Percentiles rank a stretch among this genome's conserved stretches.
Evolutionary conservation across 2,113 vertebrate species (phyloP).

Genomic region (Percina caprodes): DNA sequence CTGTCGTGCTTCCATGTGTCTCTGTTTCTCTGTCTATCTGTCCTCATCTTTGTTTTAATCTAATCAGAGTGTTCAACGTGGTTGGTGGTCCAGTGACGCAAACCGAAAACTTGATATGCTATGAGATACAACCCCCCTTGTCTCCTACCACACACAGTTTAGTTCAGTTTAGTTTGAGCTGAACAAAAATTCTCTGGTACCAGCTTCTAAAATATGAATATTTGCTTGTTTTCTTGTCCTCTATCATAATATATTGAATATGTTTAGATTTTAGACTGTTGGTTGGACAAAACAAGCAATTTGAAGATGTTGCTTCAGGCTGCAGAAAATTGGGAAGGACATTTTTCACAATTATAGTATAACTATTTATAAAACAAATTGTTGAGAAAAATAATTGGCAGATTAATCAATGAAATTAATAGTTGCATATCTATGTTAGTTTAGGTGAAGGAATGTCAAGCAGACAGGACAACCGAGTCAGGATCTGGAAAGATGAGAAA

Average conservation of each 20-base stretch:
- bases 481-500: background rate
- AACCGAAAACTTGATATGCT: slow-evolving; percentile 57
- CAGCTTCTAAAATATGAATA: background rate
- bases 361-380: background rate
- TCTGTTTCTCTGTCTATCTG: slow-evolving; percentile 24
- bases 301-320: background rate
- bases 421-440: too few species aligned
- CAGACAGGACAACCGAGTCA: background rate
- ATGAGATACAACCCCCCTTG: slow-evolving; percentile 8
- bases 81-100: slow-evolving; percentile 59
- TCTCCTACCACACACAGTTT: slow-evolving; percentile 27
- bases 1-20: slow-evolving; percentile 8
- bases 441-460: background rate
- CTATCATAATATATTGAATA: background rate
- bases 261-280: background rate
- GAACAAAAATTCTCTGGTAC: background rate
- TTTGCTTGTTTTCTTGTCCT: background rate
- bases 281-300: background rate
- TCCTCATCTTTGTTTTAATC: slow-evolving; percentile 62
- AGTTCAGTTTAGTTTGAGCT: background rate
- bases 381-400: background rate
- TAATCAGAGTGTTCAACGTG: slow-evolving; percentile 42
- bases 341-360: background rate
- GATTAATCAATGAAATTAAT: background rate
- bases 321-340: background rate